A percentile compares a stretch with the other conserved stretches of the same genome.
Conservation (phyloP, 2,113 vertebrate species). For the Nerophis ophidion region DNA sequence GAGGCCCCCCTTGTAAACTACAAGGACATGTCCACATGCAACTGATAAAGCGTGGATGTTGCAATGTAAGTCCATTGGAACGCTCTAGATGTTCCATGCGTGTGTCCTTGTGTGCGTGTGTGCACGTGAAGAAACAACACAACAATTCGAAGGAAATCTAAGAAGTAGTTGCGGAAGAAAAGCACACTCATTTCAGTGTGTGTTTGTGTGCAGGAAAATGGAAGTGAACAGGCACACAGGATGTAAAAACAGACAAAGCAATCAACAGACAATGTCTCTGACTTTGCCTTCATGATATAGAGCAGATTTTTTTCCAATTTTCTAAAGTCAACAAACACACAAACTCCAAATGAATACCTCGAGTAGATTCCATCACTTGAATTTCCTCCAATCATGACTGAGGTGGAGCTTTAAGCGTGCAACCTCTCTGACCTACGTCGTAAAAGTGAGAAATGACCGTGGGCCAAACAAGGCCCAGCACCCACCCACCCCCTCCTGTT, state of each 20-base stretch:
- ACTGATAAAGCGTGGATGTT: no score
- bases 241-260: background rate
- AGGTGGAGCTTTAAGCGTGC: background rate
- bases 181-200: no score
- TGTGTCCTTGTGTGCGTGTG: no score
- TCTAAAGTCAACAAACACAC: background rate
- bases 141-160: no score
- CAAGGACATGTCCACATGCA: no score
- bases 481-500: background rate
- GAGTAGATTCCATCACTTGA: background rate
- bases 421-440: background rate
- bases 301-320: background rate
- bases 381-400: background rate
- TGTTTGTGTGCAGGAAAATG: no score
- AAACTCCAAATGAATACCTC: background rate
- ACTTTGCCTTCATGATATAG: background rate
- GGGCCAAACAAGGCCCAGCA: background rate
- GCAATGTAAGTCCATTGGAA: no score
- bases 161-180: no score
- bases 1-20: no score
- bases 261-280: background rate
- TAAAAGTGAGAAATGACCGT: background rate
- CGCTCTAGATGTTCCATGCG: no score
- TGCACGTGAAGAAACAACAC: no score
- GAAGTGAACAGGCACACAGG: no score